Evolutionary conservation across 2,113 vertebrate species (phyloP).

Genomic region (Ia io): DNA sequence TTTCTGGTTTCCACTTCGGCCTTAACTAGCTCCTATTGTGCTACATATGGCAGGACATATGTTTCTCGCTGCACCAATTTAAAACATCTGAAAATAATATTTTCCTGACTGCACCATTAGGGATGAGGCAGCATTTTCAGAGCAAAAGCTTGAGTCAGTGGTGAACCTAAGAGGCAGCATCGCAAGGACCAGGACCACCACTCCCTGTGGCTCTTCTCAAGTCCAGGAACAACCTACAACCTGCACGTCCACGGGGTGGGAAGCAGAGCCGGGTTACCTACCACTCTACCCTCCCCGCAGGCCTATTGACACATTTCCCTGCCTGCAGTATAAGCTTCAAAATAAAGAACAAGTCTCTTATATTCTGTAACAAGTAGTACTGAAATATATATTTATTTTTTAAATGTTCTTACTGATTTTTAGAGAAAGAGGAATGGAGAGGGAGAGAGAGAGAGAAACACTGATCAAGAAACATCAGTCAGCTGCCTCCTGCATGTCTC

Average conservation of each 20-base stretch:
- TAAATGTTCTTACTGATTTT: background rate
- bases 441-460: background rate
- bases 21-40: conserved; percentile 59
- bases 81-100: conserved; percentile 72
- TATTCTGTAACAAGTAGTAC: background rate
- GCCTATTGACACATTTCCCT: background rate
- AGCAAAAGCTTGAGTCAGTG: conserved; percentile 5
- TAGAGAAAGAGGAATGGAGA: background rate
- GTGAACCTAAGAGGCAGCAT: background rate
- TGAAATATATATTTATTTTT: background rate
- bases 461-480: background rate
- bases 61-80: conserved; percentile 50
- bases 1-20: conserved; percentile 43
- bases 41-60: conserved; percentile 66
- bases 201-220: background rate
- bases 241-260: rapidly evolving
- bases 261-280: background rate
- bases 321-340: background rate
- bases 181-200: background rate
- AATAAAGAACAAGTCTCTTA: background rate
- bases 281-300: background rate
- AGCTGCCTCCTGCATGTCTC: too few relatives aligned
- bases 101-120: conserved; percentile 53
- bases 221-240: background rate
- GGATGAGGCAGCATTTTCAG: conserved; percentile 61